These are phyloP conservation scores for Brachystomella parvula DNA, from an alignment of 1,140 invertebrate species.

Conservation along the genomic window DNA sequence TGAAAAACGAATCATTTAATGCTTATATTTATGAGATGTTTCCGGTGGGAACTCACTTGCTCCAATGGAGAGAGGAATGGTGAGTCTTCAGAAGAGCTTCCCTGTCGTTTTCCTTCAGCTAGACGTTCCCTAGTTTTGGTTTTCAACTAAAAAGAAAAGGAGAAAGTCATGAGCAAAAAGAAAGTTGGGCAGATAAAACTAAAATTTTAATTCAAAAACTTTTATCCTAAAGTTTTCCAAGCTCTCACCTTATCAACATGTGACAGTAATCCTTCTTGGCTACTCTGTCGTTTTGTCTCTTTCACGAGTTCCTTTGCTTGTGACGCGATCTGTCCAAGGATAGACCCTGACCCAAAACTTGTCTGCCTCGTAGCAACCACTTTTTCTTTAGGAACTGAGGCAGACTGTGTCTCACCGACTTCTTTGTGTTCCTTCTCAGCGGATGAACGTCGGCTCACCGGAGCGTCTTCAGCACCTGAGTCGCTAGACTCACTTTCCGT, in stretches of 20 bases:
- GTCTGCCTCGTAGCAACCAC: conserved; percentile 20
- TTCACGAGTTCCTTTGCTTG: conserved; percentile 77
- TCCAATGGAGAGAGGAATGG: conserved; percentile 39
- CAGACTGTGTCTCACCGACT: background rate
- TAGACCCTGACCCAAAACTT: conserved; percentile 45
- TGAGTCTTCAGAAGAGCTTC: conserved; percentile 36
- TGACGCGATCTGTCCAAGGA: conserved; percentile 73
- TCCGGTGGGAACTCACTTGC: conserved; percentile 25
- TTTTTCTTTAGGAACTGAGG: conserved; percentile 4
- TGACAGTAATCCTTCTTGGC: conserved; percentile 77
- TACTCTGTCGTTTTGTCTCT: conserved; percentile 76
- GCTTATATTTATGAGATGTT: background rate
- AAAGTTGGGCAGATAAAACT: background rate
- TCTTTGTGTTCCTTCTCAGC: conserved; percentile 18
- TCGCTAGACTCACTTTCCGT: conserved; percentile 34
- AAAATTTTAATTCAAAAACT: conserved; percentile 4
- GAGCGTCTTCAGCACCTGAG: conserved; percentile 16
- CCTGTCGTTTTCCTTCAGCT: conserved; percentile 39
- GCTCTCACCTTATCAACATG: conserved; percentile 73
- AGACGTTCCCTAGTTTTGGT: conserved; percentile 40
- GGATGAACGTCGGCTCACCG: conserved; percentile 15
- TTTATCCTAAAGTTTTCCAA: background rate
- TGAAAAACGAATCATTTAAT: conserved; percentile 9
- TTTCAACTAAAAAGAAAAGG: conserved; percentile 36
- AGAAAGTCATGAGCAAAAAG: background rate